Base-by-base conservation (phyloP, 1,140 invertebrate species). In the Panagrolaimus sp. region DNA sequence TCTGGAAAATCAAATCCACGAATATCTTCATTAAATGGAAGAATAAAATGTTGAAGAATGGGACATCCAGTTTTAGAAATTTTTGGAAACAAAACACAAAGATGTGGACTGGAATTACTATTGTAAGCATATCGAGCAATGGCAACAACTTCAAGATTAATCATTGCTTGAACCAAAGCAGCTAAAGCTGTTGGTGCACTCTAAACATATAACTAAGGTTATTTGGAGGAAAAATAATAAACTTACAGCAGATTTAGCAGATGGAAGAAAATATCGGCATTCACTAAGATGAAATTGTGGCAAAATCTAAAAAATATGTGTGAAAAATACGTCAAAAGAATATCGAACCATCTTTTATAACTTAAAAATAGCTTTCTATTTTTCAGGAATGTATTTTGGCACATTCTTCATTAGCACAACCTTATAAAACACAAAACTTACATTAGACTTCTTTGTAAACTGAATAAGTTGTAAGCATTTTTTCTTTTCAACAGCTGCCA, bases 91-190 rank as follows among this genome's bases (percentile, higher is more conserved):
- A 69, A 38, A 23, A 53, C 53, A 9, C 38, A 66, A n/a, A 69
- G 14, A 9, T 44, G 31, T 51, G 43, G 25, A 16, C 43, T 16
- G 0, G 67, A 25, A 20, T 14, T 42, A 23, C 23, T 51, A 27
- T 31, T 69, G 57, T 69, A 69, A 38, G 63, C 67, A 42, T 69
- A 69, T 8, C 67, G 67, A 47, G 61, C 57, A 38, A 69, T 44
- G 27, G 63, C 67, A n/a, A 69, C 67, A 14, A 65, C 43, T 5
- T 67, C 67, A 13, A 44, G 31, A 38, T 65, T 42, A 11, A 69
- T n/a, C 42, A 69, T 43, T 8, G 67, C 43, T 38, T 69, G 25
- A n/a, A 69, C 67, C 1, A 69, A 42, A 9, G 23, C 13, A 25
- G 20, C 13, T 25, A 69, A 27, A 66, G n/a, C 68, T 11, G 3